Evolutionary conservation across 2,888 invertebrate genomes (phyloP), one percentile per base, ranked within the genome.

Genomic region (Ypsolopha sequella): DNA sequence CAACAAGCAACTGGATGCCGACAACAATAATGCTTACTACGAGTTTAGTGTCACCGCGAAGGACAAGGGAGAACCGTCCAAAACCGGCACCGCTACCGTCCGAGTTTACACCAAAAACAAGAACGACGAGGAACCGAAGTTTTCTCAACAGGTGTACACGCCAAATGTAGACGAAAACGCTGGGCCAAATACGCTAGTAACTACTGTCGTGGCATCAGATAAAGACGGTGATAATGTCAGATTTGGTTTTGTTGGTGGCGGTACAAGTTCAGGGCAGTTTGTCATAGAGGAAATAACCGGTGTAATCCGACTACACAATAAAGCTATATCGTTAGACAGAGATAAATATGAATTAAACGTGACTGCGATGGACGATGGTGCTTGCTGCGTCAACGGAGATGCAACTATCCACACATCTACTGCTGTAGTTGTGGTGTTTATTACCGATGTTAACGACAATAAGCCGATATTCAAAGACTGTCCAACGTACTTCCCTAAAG

Each of bases 311-410:
- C 81, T 97, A 51, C 95, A 95, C 66, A 93, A 92, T 61, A 95
- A 95, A 69, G 91, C 93, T 6, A 97, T 97, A 59, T 91, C 94
- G 0, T 80, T 97, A 58, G 97, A 97, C 70, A 89, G 95, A 57
- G 97, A 97, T 73, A 97, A 97, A 74, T 98, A 98, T 71, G 96
- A 96, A 72, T 80, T 99, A 53, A 99, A 98, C 73, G 97, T 99
- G 7, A 97, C 98, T 0, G 99, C 99, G 2, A 91, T 95, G 87
- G 99, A 99, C 71, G 99, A 99, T 73, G 99, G 99, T 0, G 94
- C 96, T 1, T 99, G 99, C 73, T 99, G 99, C 73, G 93, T 93
- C 10, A 94, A 95, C 58, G 96, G 95, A 3, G 94, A 94, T 60
- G 89, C 91, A 1, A 95, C 94, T 0, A 94, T 95, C 60, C 96